Percentiles rank a stretch among this genome's conserved stretches.
These are phyloP conservation scores for Lordiphosa andalusiaca DNA, from an alignment of 2,888 invertebrate genomes.

Conservation along the genomic window DNA sequence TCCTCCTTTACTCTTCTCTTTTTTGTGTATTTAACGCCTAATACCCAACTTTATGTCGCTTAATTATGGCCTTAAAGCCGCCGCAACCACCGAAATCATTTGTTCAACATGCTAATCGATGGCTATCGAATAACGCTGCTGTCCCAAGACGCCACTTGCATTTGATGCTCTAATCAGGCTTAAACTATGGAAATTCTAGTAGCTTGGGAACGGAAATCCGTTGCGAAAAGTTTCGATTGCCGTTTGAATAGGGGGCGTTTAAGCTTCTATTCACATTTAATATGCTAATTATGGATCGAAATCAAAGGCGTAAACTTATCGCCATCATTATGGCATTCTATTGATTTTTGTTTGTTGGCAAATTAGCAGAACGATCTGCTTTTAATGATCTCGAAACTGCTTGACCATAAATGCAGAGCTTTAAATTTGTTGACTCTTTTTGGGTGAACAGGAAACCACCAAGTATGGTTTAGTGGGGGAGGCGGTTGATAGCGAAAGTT, in stretches of 20 bases:
- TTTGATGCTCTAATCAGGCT: constrained; percentile 13
- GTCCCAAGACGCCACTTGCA: constrained; percentile 10
- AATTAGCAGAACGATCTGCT: constrained; percentile 53
- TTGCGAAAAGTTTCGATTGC: constrained; percentile 24
- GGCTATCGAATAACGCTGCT: constrained; percentile 11
- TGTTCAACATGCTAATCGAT: constrained; percentile 65
- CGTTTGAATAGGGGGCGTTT: constrained; percentile 4
- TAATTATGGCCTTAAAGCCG: constrained; percentile 66
- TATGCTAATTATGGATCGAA: constrained; percentile 34
- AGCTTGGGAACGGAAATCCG: constrained; percentile 67
- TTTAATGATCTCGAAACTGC: constrained; percentile 47
- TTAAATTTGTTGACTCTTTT: too few species aligned
- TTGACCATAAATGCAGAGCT: constrained; percentile 10
- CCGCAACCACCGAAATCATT: constrained; percentile 19
- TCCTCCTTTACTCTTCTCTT: constrained; percentile 6
- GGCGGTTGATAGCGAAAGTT: too few species aligned
- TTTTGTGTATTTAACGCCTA: constrained; percentile 68
- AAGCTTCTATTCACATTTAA: constrained; percentile 4
- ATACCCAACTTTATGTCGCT: constrained; percentile 70
- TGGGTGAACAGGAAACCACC: too few species aligned
- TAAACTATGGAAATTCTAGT: constrained; percentile 52
- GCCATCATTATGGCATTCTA: constrained; percentile 28
- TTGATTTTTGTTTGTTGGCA: constrained; percentile 36
- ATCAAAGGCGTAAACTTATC: constrained; percentile 40
- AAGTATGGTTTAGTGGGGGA: too few species aligned